Evolutionary conservation across 2,797 vertebrate genomes (phyloP).

Genomic region (Pelodytes ibericus): DNA sequence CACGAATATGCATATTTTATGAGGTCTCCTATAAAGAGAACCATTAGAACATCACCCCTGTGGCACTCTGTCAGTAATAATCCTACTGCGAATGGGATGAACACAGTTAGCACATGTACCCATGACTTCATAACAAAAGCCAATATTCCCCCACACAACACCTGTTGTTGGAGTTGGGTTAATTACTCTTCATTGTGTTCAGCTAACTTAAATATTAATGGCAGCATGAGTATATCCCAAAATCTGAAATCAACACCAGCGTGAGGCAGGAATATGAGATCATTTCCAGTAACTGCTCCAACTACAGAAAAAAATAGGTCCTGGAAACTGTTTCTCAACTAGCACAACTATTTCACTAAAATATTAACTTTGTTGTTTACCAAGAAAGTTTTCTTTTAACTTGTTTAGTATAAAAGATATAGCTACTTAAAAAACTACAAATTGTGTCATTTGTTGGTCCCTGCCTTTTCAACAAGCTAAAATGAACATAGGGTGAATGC

Average conservation of each 20-base stretch:
- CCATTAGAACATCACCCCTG: conserved; percentile 70
- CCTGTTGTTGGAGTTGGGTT: conserved; percentile 82
- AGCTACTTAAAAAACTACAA: no score
- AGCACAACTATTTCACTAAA: not conserved
- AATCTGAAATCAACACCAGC: conserved; percentile 69
- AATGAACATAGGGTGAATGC: no score
- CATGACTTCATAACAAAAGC: conserved; percentile 76
- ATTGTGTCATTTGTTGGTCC: no score
- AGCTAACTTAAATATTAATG: conserved; percentile 85
- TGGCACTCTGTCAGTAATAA: conserved; percentile 71
- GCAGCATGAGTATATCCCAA: conserved; percentile 72
- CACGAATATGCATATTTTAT: conserved; percentile 80
- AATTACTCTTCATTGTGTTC: conserved; percentile 81
- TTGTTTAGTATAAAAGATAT: no score
- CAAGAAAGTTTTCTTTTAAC: no score
- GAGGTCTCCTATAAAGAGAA: conserved; percentile 73
- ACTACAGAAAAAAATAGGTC: conserved; percentile 3
- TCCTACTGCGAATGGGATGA: conserved; percentile 70
- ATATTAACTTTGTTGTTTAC: not conserved
- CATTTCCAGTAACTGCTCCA: conserved; percentile 32
- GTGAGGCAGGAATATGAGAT: conserved; percentile 36
- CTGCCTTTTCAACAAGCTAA: no score
- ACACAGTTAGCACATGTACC: conserved; percentile 70
- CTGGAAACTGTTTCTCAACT: conserved; percentile 1
- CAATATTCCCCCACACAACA: conserved; percentile 75